Conservation (phyloP, 2,888 invertebrate species). For the Auanema freiburgensis region DNA sequence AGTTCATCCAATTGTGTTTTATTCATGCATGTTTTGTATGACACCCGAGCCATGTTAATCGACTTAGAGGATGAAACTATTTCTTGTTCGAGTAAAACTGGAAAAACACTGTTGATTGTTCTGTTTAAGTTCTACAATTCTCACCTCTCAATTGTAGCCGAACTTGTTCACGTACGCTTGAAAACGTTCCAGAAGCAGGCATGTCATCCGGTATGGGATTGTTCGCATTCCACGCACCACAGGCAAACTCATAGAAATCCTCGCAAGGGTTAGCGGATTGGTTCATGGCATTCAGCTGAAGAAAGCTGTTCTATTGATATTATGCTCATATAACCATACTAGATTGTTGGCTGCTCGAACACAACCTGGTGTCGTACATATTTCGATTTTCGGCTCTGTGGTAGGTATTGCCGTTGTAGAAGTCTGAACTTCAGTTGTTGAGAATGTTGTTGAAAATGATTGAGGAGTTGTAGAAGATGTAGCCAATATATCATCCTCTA, state of each 20-base stretch:
- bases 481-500: not conserved
- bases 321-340: conserved; percentile 26
- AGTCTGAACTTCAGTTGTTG: conserved; percentile 3
- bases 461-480: not conserved
- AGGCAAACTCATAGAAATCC: conserved; percentile 53
- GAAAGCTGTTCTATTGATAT: conserved; percentile 44
- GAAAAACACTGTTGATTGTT: conserved; percentile 6
- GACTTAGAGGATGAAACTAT: conserved; percentile 47
- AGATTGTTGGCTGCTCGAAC: conserved; percentile 54
- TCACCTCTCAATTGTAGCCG: conserved; percentile 51
- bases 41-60: conserved; percentile 53
- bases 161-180: conserved; percentile 59
- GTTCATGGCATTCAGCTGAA: conserved; percentile 44
- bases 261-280: conserved; percentile 47
- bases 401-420: conserved; percentile 10
- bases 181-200: conserved; percentile 56
- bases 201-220: conserved; percentile 55
- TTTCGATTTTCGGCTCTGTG: conserved; percentile 25
- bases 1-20: conserved; percentile 44
- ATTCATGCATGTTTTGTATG: conserved; percentile 58
- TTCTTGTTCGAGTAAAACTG: conserved; percentile 54
- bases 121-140: not conserved
- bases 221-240: conserved; percentile 47
- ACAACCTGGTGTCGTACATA: conserved; percentile 52
- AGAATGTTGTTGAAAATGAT: not conserved